Evolutionary conservation across 1,140 invertebrate genomes (phyloP).

Genomic region (Carcinoscorpius rotundicauda): DNA sequence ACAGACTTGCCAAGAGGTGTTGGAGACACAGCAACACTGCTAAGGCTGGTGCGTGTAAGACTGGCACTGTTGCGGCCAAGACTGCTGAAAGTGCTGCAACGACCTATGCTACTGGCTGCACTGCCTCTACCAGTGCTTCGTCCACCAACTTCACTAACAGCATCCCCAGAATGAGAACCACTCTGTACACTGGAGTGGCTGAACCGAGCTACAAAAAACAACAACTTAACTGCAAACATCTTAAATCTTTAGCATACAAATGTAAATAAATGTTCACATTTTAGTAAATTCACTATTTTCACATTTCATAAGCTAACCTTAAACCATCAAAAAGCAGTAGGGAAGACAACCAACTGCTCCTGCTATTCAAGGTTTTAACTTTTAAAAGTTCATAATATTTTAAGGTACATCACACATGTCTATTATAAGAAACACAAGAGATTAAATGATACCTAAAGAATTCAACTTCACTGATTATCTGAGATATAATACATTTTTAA

Average conservation of each 20-base stretch:
- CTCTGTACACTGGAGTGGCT: constrained; percentile 19
- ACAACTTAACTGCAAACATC: neutral
- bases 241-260: neutral
- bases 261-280: neutral
- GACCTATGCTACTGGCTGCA: constrained; percentile 17
- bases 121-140: constrained; percentile 14
- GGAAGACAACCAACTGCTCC: neutral
- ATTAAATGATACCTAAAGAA: neutral
- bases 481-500: no score
- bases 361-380: neutral
- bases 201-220: constrained; percentile 8
- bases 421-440: neutral
- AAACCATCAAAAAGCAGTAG: neutral
- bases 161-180: constrained; percentile 18
- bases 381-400: no score
- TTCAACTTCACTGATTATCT: no score
- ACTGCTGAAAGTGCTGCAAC: constrained; percentile 19
- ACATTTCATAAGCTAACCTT: neutral
- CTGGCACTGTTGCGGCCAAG: constrained; percentile 18
- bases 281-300: constrained; percentile 1
- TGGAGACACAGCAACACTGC: constrained; percentile 11
- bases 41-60: constrained; percentile 20
- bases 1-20: no score
- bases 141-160: constrained; percentile 8
- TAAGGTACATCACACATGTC: neutral